Evolutionary conservation across 2,888 invertebrate species (phyloP), one percentile per base, ranked within the genome.

Genomic region (Norana najaformis): DNA sequence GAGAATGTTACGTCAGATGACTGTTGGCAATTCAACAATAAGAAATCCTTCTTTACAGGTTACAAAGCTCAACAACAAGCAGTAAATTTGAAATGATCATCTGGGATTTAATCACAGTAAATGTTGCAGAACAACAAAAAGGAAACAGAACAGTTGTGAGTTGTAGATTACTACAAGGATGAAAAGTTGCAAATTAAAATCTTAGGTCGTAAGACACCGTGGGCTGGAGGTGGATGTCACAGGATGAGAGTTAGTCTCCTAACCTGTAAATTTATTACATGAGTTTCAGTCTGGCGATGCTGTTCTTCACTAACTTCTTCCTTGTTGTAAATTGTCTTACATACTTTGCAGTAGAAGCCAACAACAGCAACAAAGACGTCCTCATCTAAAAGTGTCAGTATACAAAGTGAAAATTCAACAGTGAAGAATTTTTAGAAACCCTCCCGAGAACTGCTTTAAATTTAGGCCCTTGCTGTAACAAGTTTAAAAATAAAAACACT

Each of bases 311-410:
- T 85, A 37, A 35, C 18, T 35, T 85, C 37, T 23, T 35, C 85
- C 36, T 11, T 37, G 85, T 85, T 37, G 85, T 36, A 85, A 36
- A 85, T 85, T 35, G 85, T 85, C 85, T 16, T 37, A 23, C 85
- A 85, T 5, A 23, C 85, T 14, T 85, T 85, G 85, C 85, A 85
- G 85, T 85, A 85, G 85, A 85, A 35, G 34, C 85, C 85, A 85
- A 37, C 36, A 35, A 85, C 85, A 85, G 85, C 35, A 85, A 85
- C 85, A 85, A 85, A 85, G 35, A 85, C 11, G 85, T 85, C 69
- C 30, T 69, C 85, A 85, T 30, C 85, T 85, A n/a, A n/a, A 85
- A 85, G n/a, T n/a, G n/a, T n/a, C n/a, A n/a, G n/a, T n/a, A n/a
- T n/a, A n/a, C n/a, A n/a, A n/a, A n/a, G n/a, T n/a, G n/a, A n/a